A percentile compares a stretch with the other conserved stretches of the same genome.
Evolutionary conservation across 2,797 vertebrate genomes (phyloP).

Genomic region (Echeneis naucrates): DNA sequence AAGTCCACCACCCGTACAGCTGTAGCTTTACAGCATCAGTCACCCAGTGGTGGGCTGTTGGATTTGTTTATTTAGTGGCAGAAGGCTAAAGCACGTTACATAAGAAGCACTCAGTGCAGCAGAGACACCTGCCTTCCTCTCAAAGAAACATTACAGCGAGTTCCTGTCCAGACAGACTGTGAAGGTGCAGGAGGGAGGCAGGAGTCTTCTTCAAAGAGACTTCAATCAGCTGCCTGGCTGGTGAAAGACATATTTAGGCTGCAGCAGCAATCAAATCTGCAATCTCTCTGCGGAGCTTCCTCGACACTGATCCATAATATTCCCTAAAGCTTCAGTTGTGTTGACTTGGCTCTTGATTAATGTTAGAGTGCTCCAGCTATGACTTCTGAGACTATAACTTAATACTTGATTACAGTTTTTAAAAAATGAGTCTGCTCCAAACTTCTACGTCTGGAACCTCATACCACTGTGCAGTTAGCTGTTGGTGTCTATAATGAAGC

Average conservation of each 20-base stretch:
- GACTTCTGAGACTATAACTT: not conserved
- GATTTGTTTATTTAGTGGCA: conserved; percentile 78
- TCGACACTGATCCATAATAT: conserved; percentile 26
- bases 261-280: conserved; percentile 25
- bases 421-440: conserved; percentile 9
- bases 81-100: conserved; percentile 81
- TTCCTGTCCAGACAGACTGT: conserved; percentile 53
- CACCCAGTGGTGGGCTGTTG: conserved; percentile 64
- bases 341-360: conserved; percentile 19
- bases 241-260: conserved; percentile 40
- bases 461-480: not conserved
- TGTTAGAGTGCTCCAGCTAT: conserved; percentile 11
- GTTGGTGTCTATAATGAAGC: not conserved
- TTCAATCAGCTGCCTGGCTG: conserved; percentile 44
- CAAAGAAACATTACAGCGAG: conserved; percentile 49
- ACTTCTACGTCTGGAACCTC: not conserved
- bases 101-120: conserved; percentile 78
- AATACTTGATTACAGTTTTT: conserved; percentile 6
- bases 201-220: conserved; percentile 42
- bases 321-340: conserved; percentile 17
- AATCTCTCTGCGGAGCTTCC: conserved; percentile 8
- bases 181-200: conserved; percentile 40
- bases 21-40: conserved; percentile 72
- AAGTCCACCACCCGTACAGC: conserved; percentile 20
- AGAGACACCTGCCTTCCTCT: conserved; percentile 76